These are phyloP conservation scores for Upupa epops DNA, from an alignment of 2,113 vertebrate species.

Conservation along the genomic window DNA sequence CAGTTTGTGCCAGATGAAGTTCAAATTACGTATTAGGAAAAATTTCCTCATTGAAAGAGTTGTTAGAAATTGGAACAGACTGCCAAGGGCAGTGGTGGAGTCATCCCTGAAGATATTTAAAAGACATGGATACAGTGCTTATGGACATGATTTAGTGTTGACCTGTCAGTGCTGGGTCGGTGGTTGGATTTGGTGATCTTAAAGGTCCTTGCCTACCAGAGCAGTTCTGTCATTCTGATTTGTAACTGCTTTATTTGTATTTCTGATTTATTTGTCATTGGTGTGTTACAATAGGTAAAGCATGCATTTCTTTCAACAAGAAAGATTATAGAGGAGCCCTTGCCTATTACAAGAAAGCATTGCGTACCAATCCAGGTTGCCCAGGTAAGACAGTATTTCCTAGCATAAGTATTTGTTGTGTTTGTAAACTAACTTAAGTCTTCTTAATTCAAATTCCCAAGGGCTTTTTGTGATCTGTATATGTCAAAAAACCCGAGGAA, in stretches of 20 bases:
- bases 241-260: neutral
- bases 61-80: too few species aligned
- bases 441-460: neutral
- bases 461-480: neutral
- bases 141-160: too few species aligned
- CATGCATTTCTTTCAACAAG: slow-evolving; percentile 99
- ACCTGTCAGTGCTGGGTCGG: too few species aligned
- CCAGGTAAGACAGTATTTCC: slow-evolving; percentile 82
- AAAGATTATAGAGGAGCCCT: slow-evolving; percentile 98
- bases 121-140: too few species aligned
- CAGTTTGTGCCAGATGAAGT: too few species aligned
- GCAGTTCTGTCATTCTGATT: neutral
- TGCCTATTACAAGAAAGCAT: slow-evolving; percentile 98
- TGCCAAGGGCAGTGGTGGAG: too few species aligned
- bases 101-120: too few species aligned
- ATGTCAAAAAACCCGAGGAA: neutral
- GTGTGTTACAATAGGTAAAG: slow-evolving; percentile 84
- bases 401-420: neutral
- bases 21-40: too few species aligned
- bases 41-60: too few species aligned
- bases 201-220: too few species aligned
- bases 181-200: too few species aligned
- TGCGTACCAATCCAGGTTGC: slow-evolving; percentile 96
- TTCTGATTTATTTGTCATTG: neutral
- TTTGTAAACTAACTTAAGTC: neutral